These are phyloP conservation scores for Trachurus trachurus DNA, from an alignment of 2,797 vertebrate genomes.

Conservation along the genomic window DNA sequence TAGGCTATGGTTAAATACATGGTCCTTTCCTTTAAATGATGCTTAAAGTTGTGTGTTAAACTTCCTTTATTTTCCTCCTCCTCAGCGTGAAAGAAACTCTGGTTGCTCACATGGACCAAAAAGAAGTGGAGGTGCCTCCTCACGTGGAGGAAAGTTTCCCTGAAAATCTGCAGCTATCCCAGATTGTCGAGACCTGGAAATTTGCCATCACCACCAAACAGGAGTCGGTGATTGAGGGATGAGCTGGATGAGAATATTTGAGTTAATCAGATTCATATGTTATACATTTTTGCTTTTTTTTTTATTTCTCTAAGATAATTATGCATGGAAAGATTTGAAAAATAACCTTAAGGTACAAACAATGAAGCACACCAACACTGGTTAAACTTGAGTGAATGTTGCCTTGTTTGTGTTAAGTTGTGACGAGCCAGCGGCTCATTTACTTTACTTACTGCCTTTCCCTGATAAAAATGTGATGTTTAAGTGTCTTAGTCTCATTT, in stretches of 20 bases:
- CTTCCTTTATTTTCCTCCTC: constrained; percentile 3
- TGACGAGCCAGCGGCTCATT: not conserved
- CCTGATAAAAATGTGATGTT: not conserved
- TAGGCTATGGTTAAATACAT: no score
- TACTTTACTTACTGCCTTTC: not conserved
- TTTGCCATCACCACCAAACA: constrained; percentile 73
- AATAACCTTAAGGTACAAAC: not conserved
- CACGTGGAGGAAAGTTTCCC: constrained; percentile 83
- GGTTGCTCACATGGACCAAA: constrained; percentile 79
- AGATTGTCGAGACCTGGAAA: constrained; percentile 83
- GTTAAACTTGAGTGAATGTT: not conserved
- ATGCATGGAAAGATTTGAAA: not conserved
- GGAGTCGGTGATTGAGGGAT: constrained; percentile 54
- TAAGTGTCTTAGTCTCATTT: not conserved
- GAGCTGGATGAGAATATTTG: not conserved
- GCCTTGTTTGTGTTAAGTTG: not conserved
- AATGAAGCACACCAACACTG: not conserved
- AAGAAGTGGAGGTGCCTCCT: constrained; percentile 61
- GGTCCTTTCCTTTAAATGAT: no score
- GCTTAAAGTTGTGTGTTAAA: no score
- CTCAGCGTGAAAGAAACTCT: constrained; percentile 85
- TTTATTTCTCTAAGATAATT: not conserved
- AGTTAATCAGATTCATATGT: not conserved
- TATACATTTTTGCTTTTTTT: not conserved
- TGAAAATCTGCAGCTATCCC: constrained; percentile 35